Evolutionary conservation across 2,113 vertebrate genomes (phyloP).

Genomic region (Globicephala melas): DNA sequence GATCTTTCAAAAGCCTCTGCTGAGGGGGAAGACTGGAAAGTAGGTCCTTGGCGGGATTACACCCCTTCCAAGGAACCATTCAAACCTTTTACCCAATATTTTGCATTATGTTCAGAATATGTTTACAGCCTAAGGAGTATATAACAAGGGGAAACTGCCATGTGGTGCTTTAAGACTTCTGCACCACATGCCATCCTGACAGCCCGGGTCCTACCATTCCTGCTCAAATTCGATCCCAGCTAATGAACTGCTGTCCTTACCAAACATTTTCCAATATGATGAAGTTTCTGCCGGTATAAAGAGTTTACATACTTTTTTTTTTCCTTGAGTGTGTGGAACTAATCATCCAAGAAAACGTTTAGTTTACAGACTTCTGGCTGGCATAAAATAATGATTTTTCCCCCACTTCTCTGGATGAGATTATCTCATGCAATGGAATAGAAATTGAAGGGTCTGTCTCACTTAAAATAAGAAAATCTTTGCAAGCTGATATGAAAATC

Average conservation of each 20-base stretch:
- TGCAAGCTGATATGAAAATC: constrained; percentile 17
- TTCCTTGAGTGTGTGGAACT: neutral
- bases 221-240: no score
- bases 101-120: neutral
- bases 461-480: neutral
- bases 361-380: neutral
- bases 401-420: neutral
- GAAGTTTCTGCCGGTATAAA: neutral
- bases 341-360: neutral
- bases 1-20: neutral
- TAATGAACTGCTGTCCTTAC: neutral
- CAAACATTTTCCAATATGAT: neutral
- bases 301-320: neutral
- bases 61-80: neutral
- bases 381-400: neutral
- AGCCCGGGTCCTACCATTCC: fast-evolving
- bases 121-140: neutral
- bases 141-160: neutral
- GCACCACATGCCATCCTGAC: fast-evolving
- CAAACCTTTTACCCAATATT: neutral
- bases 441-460: neutral
- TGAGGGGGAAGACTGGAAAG: neutral
- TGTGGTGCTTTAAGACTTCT: neutral
- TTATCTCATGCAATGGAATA: neutral
- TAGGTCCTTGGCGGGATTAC: fast-evolving